These are phyloP conservation scores for Drosophila melanosoma DNA, from an alignment of 2,888 invertebrate genomes.

Conservation along the genomic window DNA sequence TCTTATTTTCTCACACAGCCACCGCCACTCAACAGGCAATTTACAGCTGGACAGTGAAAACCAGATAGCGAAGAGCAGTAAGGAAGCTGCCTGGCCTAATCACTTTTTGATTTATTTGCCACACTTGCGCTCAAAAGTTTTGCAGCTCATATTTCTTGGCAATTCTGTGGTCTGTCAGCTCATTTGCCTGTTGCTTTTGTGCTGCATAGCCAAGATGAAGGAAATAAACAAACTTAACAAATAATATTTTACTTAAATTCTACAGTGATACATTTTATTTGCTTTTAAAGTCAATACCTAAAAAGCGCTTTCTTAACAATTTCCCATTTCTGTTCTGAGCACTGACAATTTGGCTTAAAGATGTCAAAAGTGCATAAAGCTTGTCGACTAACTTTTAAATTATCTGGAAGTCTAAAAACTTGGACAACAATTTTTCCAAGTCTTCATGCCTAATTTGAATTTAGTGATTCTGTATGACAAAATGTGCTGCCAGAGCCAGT, in stretches of 20 bases:
- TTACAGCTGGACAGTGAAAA: conserved; percentile 65
- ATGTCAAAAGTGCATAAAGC: conserved; percentile 59
- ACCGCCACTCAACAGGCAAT: conserved; percentile 76
- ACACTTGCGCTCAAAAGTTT: conserved; percentile 55
- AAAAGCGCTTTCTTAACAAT: too few species aligned
- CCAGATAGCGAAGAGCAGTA: conserved; percentile 15
- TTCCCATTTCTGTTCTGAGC: background rate
- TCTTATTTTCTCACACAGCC: conserved; percentile 34
- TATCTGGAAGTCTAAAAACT: conserved; percentile 53
- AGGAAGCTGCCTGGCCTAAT: conserved; percentile 57
- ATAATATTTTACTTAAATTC: conserved; percentile 7
- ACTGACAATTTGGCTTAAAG: conserved; percentile 35
- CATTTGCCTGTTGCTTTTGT: conserved; percentile 51
- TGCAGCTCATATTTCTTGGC: conserved; percentile 62
- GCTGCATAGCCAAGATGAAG: conserved; percentile 7
- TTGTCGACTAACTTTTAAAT: conserved; percentile 62
- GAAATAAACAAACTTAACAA: conserved; percentile 11
- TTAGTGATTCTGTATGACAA: background rate
- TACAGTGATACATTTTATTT: background rate
- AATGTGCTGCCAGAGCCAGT: conserved; percentile 9
- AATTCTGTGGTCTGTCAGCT: conserved; percentile 25
- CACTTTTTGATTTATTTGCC: conserved; percentile 78
- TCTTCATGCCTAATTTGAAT: conserved; percentile 32
- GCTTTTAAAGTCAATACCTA: background rate
- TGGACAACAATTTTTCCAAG: conserved; percentile 37